Evolutionary conservation across 2,113 vertebrate genomes (phyloP).

Genomic region (Protomyctophum bolini): DNA sequence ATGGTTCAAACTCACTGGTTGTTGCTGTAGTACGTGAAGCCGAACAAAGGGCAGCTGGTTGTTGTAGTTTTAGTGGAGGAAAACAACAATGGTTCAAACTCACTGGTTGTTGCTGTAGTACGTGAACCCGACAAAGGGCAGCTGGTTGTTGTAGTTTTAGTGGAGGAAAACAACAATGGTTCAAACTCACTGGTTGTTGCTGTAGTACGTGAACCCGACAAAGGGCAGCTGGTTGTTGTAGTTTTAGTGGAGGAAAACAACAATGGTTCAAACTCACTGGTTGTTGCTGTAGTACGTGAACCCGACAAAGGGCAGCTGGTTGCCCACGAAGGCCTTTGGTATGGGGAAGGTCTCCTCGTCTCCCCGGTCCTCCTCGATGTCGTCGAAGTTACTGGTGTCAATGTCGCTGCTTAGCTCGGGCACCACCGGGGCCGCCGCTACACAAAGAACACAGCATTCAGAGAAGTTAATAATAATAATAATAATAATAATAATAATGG

Average conservation of each 20-base stretch:
- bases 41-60: slow-evolving; percentile 98
- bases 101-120: slow-evolving; percentile 96
- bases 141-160: slow-evolving; percentile 87
- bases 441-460: neutral
- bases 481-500: no score
- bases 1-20: slow-evolving; percentile 85
- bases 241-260: no score
- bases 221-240: slow-evolving; percentile 98
- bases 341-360: slow-evolving; percentile 98
- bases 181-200: slow-evolving; percentile 89
- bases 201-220: slow-evolving; percentile 98
- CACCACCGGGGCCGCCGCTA: slow-evolving; percentile 96
- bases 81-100: slow-evolving; percentile 56
- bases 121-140: slow-evolving; percentile 98
- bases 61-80: neutral
- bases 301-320: slow-evolving; percentile 97
- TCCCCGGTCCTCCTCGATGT: slow-evolving; percentile 96
- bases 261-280: slow-evolving; percentile 82
- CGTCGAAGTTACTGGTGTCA: slow-evolving; percentile 99
- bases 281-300: slow-evolving; percentile 97
- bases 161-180: no score
- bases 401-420: slow-evolving; percentile 96
- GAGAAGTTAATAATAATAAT: no score
- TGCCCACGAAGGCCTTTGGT: slow-evolving; percentile 98
- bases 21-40: slow-evolving; percentile 97